Evolutionary conservation across 2,797 vertebrate genomes (phyloP).

Genomic region (Sorex maritimensis): DNA sequence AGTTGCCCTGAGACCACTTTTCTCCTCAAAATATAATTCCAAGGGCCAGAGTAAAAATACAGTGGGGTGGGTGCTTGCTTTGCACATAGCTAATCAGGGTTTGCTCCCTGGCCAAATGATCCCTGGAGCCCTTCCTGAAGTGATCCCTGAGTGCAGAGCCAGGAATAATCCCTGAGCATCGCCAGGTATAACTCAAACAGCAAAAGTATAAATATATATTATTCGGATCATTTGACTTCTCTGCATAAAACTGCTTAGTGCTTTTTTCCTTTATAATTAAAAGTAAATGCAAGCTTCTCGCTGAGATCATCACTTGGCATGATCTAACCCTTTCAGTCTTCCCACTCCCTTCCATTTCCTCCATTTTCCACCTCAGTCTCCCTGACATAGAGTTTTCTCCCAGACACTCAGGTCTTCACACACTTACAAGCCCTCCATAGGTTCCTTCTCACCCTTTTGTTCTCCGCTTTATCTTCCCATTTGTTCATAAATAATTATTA

Average conservation of each 20-base stretch:
- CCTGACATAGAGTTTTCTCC: not conserved
- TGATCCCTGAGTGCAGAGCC: too few relatives aligned
- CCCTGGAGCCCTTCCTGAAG: too few relatives aligned
- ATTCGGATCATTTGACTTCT: not conserved
- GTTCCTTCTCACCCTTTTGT: not conserved
- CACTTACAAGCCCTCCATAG: too few relatives aligned
- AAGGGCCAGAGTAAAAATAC: too few relatives aligned
- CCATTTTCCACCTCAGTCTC: not conserved
- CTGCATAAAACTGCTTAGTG: not conserved
- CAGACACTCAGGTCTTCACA: not conserved
- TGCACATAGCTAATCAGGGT: too few relatives aligned
- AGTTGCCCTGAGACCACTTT: not conserved
- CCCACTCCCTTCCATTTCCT: not conserved
- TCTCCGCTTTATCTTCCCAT: constrained; percentile 1
- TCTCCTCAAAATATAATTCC: constrained; percentile 5
- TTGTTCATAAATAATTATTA: constrained; percentile 12
- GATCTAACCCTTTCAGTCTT: not conserved
- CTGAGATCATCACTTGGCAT: not conserved
- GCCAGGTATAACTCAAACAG: too few relatives aligned
- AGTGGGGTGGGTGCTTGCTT: too few relatives aligned
- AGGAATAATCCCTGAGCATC: too few relatives aligned
- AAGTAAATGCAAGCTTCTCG: constrained; percentile 18
- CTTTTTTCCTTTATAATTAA: constrained; percentile 18
- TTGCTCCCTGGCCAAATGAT: too few relatives aligned
- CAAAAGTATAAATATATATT: too few relatives aligned